A percentile compares a stretch with the other conserved stretches of the same genome.
Evolutionary conservation across 2,888 invertebrate species (phyloP).

Genomic region (Lasioglossum oenotherae): DNA sequence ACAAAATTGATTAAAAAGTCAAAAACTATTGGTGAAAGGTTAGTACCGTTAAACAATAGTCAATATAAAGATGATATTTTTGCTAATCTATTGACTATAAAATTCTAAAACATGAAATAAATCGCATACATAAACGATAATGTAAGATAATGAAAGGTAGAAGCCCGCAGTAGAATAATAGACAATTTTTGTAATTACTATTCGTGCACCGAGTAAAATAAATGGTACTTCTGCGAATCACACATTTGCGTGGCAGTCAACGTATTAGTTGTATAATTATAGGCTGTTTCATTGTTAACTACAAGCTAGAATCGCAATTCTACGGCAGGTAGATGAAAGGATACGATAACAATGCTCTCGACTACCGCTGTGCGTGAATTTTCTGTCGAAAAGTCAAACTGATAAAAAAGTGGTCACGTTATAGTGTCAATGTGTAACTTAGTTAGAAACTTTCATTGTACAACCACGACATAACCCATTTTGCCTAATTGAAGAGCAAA

Average conservation of each 20-base stretch:
- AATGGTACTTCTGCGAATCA: not conserved
- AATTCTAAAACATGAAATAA: not conserved
- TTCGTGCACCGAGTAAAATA: not conserved
- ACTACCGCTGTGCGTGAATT: not conserved
- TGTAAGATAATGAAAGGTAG: not conserved
- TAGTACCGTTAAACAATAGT: not conserved
- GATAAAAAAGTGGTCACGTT: not conserved
- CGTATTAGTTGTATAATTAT: not conserved
- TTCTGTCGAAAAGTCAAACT: slow-evolving; percentile 8
- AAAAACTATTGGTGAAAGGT: not conserved
- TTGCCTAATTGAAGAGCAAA: not conserved
- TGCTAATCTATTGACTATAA: not conserved
- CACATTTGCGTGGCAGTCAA: not conserved
- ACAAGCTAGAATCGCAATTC: not conserved
- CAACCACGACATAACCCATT: not conserved
- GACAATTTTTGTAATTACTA: not conserved
- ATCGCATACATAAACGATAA: not conserved
- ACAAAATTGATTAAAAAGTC: not conserved
- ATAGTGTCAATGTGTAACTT: not conserved
- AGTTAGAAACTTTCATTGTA: not conserved
- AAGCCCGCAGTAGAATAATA: not conserved
- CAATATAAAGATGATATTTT: not conserved
- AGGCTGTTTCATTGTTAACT: slow-evolving; percentile 3
- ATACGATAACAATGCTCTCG: not conserved
- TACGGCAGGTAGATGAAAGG: not conserved